A percentile compares a stretch with the other conserved stretches of the same genome.
phyloP scores from a whole-genome alignment of 1,140 invertebrate species.

The Bombus ignitus region DNA sequence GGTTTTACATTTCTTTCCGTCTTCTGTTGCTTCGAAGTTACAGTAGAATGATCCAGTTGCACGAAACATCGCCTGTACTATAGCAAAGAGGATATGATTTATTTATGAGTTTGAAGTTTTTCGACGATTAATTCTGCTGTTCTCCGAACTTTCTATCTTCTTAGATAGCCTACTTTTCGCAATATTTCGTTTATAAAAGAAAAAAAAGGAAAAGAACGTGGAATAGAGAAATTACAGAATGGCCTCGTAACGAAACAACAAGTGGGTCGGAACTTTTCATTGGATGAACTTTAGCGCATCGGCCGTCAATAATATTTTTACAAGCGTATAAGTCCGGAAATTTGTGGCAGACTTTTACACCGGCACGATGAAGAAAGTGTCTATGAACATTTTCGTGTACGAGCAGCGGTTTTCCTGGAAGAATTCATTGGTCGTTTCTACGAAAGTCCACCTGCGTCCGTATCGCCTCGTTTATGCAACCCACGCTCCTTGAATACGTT shows the following conservation, averaged over 20 bases:
- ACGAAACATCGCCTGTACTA: not conserved
- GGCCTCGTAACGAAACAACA: not conserved
- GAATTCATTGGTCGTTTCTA: conserved; percentile 68
- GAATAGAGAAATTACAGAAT: not conserved
- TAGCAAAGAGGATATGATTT: not conserved
- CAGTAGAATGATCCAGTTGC: not conserved
- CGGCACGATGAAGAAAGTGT: conserved; percentile 54
- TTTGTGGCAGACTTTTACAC: conserved; percentile 50
- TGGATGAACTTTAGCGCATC: not conserved
- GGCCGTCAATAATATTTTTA: conserved; percentile 31
- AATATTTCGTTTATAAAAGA: not conserved
- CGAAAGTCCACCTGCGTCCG: conserved; percentile 65
- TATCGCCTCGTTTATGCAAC: conserved; percentile 57
- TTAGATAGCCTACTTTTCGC: not conserved
- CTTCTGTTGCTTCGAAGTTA: not conserved
- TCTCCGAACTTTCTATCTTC: not conserved
- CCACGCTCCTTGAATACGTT: conserved; percentile 50
- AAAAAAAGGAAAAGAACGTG: not conserved
- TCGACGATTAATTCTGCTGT: not conserved
- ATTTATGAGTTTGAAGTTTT: not conserved
- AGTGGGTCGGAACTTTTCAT: conserved; percentile 4
- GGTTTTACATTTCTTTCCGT: not conserved
- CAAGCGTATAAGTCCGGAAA: conserved; percentile 12
- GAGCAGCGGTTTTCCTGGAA: conserved; percentile 57
- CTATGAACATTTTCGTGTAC: conserved; percentile 46